phyloP scores from a whole-genome alignment of 1,140 invertebrate genomes.

The Diachasmimorpha longicaudata region DNA sequence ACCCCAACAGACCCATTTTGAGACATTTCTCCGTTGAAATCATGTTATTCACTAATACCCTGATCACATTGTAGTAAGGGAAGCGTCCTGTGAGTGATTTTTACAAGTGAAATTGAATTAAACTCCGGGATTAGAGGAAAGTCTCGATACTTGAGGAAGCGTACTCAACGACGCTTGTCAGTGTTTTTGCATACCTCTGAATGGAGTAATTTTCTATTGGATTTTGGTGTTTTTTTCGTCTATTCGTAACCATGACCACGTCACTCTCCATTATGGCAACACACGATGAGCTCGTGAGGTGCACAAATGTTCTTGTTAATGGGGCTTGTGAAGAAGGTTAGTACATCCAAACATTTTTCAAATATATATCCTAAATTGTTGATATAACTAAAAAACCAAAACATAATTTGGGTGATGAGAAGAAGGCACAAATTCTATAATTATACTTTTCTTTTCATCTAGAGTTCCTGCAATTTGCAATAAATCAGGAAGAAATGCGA shows the following conservation, averaged over 20 bases:
- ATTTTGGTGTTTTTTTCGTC: background rate
- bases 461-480: constrained; percentile 77
- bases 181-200: background rate
- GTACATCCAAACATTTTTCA: background rate
- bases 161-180: background rate
- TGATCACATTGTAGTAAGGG: background rate
- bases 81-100: background rate
- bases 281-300: constrained; percentile 73
- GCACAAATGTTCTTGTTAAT: constrained; percentile 69
- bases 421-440: no score
- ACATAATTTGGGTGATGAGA: no score
- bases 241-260: constrained; percentile 19
- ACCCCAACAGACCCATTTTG: background rate
- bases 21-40: background rate
- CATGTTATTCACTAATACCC: background rate
- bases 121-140: background rate
- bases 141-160: background rate
- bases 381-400: no score
- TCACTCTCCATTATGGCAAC: constrained; percentile 63
- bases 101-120: background rate
- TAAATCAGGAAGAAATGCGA: constrained; percentile 74
- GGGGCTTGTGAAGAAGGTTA: constrained; percentile 73
- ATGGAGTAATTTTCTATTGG: background rate
- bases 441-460: constrained; percentile 24
- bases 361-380: no score